Conservation (phyloP, 2,113 vertebrate genomes). For the Orientallactaga bullata region DNA sequence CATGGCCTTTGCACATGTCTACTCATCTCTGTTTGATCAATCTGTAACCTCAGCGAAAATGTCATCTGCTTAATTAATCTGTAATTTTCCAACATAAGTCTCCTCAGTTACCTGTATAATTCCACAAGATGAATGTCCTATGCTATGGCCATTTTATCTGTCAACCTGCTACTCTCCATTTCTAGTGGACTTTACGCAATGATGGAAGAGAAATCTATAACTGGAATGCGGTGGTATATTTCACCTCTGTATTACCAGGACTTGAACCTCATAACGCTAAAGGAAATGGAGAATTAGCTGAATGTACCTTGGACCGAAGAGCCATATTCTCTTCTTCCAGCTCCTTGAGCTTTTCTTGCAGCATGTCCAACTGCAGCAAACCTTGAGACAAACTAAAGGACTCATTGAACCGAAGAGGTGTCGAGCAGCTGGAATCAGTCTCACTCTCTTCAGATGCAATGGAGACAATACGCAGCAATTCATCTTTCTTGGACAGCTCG, state of each 20-base stretch:
- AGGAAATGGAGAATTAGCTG: not conserved
- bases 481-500: conserved; percentile 96
- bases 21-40: not conserved
- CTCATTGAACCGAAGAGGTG: conserved; percentile 89
- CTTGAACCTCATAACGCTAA: not conserved
- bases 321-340: conserved; percentile 96
- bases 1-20: not conserved
- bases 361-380: conserved; percentile 92
- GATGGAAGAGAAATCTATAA: not conserved
- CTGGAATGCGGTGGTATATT: not conserved
- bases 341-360: conserved; percentile 95
- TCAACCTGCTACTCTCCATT: not conserved
- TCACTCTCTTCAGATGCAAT: conserved; percentile 97
- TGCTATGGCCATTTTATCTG: not conserved
- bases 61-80: not conserved
- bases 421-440: conserved; percentile 94
- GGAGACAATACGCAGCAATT: conserved; percentile 95
- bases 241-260: not conserved
- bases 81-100: not conserved
- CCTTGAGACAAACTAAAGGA: conserved; percentile 86
- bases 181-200: conserved; percentile 4
- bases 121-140: not conserved
- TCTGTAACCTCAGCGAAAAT: not conserved
- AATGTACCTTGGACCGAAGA: conserved; percentile 93
- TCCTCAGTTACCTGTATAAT: conserved; percentile 26